Conservation (phyloP, 37 sponge, comb jelly and placozoan genomes). For the Axinella damicornis region DNA sequence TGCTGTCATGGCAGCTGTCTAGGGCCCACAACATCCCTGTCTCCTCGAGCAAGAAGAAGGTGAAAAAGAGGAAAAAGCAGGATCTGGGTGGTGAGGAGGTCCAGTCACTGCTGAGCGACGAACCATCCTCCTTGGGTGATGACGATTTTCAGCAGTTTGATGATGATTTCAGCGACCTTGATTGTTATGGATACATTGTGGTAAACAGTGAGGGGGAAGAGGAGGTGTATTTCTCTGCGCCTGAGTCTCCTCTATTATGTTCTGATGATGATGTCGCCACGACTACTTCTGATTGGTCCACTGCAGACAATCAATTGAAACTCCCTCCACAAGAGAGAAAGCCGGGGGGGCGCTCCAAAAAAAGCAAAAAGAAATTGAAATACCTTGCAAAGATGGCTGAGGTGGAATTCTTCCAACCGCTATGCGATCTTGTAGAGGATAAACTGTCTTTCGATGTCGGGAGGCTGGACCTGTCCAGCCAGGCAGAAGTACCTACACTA, state of each 20-base stretch:
- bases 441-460: slow-evolving; percentile 28
- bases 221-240: slow-evolving; percentile 55
- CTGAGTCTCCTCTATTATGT: slow-evolving; percentile 33
- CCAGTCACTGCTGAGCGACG: background rate
- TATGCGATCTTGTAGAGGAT: slow-evolving; percentile 45
- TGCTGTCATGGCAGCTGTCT: slow-evolving; percentile 64
- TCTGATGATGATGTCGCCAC: background rate
- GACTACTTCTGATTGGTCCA: background rate
- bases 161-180: background rate
- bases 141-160: background rate
- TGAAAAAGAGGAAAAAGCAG: background rate
- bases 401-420: slow-evolving; percentile 48
- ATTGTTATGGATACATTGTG: slow-evolving; percentile 3
- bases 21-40: background rate
- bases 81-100: too few relatives aligned
- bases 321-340: slow-evolving; percentile 16
- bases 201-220: slow-evolving; percentile 52
- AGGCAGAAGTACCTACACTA: slow-evolving; percentile 33
- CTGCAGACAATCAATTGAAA: background rate
- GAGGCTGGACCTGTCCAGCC: slow-evolving; percentile 1
- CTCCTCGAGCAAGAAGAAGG: background rate
- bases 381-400: background rate
- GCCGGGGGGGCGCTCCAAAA: slow-evolving; percentile 18
- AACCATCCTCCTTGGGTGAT: background rate
- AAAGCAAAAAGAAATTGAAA: slow-evolving; percentile 13